Conservation (phyloP, 2,113 vertebrate species). For the Dasyornis broadbenti region DNA sequence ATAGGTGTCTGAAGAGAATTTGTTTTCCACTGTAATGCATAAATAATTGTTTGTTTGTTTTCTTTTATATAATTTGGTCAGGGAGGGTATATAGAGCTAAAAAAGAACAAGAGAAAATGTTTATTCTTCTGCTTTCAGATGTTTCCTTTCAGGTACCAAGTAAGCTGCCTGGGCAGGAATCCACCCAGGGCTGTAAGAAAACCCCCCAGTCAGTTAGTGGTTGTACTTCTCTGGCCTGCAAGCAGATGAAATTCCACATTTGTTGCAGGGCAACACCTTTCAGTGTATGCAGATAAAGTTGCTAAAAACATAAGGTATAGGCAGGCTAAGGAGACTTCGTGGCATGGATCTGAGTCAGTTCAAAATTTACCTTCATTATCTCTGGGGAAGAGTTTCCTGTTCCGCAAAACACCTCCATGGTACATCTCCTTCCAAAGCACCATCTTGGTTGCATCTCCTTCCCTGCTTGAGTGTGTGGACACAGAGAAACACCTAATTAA, state of each 20-base stretch:
- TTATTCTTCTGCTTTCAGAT: not conserved
- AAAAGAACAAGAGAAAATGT: not conserved
- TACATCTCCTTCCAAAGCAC: not conserved
- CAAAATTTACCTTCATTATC: not conserved
- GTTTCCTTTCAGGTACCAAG: not conserved
- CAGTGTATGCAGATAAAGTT: not conserved
- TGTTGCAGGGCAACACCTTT: not conserved
- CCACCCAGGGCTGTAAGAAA: not conserved
- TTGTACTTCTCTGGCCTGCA: not conserved
- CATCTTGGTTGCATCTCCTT: not conserved
- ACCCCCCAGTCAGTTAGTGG: rapidly evolving
- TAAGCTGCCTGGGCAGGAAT: not conserved
- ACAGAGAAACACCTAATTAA: not conserved
- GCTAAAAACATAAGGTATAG: not conserved
- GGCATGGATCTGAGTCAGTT: not conserved
- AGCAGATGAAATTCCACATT: not conserved
- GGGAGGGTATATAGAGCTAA: not conserved
- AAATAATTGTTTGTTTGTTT: not conserved
- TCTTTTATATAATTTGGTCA: not conserved
- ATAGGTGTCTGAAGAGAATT: not conserved
- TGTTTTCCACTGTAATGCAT: not conserved
- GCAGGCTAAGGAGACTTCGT: not conserved
- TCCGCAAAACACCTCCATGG: not conserved
- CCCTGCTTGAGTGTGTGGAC: rapidly evolving
- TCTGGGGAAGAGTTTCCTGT: not conserved